These are phyloP conservation scores for Clarias macrocephalus DNA, from an alignment of 2,113 vertebrate genomes.

Conservation along the genomic window DNA sequence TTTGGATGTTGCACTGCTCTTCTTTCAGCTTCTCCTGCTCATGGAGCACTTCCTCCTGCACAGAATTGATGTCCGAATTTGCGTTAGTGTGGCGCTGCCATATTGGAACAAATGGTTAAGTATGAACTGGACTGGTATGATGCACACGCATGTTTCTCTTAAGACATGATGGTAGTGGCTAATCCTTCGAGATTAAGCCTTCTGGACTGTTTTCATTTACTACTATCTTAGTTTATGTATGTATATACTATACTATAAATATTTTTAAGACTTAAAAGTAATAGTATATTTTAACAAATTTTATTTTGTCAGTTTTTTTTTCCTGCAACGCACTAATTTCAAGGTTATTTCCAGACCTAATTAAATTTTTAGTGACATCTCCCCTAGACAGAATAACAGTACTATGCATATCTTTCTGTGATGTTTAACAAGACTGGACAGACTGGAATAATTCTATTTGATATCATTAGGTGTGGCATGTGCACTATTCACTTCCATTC, in stretches of 20 bases:
- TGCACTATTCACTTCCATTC: not conserved
- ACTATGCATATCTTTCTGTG: not conserved
- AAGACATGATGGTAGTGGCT: not conserved
- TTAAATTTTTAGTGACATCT: not conserved
- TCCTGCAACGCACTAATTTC: not conserved
- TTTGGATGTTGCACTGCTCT: constrained; percentile 75
- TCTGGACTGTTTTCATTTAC: not conserved
- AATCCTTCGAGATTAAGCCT: not conserved
- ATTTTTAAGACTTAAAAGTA: not conserved
- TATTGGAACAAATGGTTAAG: not conserved
- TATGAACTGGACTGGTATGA: not conserved
- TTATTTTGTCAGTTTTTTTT: not conserved
- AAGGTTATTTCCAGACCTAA: not conserved
- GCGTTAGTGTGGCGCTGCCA: not conserved
- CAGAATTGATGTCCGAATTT: constrained; percentile 3
- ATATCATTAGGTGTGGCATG: not conserved
- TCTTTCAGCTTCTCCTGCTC: constrained; percentile 74
- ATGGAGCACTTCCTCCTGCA: constrained; percentile 70
- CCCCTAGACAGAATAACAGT: not conserved
- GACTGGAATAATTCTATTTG: not conserved
- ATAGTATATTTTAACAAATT: not conserved
- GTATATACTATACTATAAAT: no score
- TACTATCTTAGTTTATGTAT: not conserved
- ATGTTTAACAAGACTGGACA: not conserved
- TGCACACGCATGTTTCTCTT: not conserved